Percentiles rank a stretch among this genome's conserved stretches.
Evolutionary conservation across 2,888 invertebrate species (phyloP).

Genomic region (Endotricha flammealis): DNA sequence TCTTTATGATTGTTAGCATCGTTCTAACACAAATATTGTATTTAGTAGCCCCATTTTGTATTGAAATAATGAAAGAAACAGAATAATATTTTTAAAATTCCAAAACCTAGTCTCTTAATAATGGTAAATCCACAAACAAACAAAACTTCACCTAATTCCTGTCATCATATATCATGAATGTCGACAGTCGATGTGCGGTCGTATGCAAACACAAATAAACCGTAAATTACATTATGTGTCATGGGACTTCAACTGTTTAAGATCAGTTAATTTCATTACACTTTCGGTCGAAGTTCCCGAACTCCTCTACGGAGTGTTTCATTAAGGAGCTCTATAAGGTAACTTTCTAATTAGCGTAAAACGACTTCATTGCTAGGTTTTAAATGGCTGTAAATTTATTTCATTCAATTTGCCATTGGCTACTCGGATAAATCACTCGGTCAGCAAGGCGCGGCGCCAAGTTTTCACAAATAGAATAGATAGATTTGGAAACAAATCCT

Average conservation of each 20-base stretch:
- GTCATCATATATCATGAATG: no score
- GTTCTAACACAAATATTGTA: no score
- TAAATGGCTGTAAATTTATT: conserved; percentile 1
- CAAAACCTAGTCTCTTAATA: no score
- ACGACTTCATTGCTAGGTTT: not conserved
- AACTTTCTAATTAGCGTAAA: conserved; percentile 2
- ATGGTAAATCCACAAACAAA: no score
- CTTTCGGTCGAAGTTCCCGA: not conserved
- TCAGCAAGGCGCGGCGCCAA: conserved; percentile 3
- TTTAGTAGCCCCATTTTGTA: no score
- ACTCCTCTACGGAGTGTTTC: not conserved
- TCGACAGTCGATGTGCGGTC: no score
- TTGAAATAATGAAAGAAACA: no score
- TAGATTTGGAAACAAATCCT: conserved; percentile 7
- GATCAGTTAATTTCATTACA: conserved; percentile 1
- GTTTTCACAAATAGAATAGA: conserved; percentile 9
- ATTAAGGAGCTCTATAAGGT: conserved; percentile 1
- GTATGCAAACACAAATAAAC: not conserved
- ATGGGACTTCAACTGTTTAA: conserved; percentile 1
- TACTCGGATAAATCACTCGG: conserved; percentile 3
- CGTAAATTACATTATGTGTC: not conserved
- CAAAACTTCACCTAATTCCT: no score
- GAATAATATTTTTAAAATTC: no score
- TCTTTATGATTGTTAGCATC: no score
- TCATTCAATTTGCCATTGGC: not conserved